Base-by-base conservation (phyloP, 1,140 invertebrate genomes). In the Zaprionus lachaisei region DNA sequence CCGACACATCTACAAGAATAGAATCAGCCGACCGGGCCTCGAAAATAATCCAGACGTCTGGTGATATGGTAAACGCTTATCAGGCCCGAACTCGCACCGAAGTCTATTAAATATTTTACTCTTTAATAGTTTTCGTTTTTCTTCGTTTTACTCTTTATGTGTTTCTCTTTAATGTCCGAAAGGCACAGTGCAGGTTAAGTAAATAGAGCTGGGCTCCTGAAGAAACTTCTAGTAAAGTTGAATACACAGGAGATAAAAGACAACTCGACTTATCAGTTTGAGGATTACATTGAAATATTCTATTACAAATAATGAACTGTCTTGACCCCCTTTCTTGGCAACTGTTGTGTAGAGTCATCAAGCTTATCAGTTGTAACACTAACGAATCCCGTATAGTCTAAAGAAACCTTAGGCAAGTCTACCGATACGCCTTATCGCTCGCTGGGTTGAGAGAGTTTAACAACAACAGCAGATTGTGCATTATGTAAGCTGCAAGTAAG, bases 41-140 rank as follows among this genome's bases (percentile, higher is more conserved):
- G 47, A 51, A 22, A 51, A 51, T 51, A 51, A 51, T 51, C 47
- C 20, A 51, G 47, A 51, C 47, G 47, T 51, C 47, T 51, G 47
- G 47, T 14, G 47, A 51, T 51, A 51, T 5, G 20, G 47, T 51
- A 15, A n/a, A 17, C 5, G 14, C 47, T 51, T 51, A 51, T 51
- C 47, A 51, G 47, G 14, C 20, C 47, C 47, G 20, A 51, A 14
- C 47, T 4, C 11, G 20, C 12, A 24, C 47, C 47, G 47, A 51
- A 51, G 47, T 14, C 14, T 24, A 51, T 51, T 51, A 0, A 14
- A 22, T 22, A 51, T 51, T 51, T 24, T 51, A 24, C 47, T 51
- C 47, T 24, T 51, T 51, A 51, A 51, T 51, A 51, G 20, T 51
- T 51, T 51, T 51, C 4, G 11, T 20, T 51, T 51, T 20, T 20